Conservation (phyloP, 2,797 vertebrate species). For the Micromesistius poutassou region DNA sequence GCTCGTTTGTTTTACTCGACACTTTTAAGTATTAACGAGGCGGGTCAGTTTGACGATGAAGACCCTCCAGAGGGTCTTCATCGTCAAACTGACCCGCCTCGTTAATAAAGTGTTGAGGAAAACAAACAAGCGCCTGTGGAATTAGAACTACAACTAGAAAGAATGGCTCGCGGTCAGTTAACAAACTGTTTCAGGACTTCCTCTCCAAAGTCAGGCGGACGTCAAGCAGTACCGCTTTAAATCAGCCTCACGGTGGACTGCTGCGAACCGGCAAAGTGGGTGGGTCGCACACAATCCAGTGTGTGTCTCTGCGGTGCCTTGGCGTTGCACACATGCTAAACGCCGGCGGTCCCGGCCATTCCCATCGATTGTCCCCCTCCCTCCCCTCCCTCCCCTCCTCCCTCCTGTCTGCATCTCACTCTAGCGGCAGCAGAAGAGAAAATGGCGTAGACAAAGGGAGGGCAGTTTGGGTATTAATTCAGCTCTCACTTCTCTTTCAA, state of each 20-base stretch:
- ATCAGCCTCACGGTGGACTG: too few species aligned
- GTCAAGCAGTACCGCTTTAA: too few species aligned
- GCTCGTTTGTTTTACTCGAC: too few species aligned
- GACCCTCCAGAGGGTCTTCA: too few species aligned
- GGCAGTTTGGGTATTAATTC: slow-evolving; percentile 65
- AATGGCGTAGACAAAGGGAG: slow-evolving; percentile 69
- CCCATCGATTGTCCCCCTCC: slow-evolving; percentile 44
- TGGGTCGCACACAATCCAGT: neutral
- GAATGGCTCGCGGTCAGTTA: neutral
- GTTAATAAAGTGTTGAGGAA: neutral
- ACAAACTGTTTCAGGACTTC: too few species aligned
- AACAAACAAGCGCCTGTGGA: neutral
- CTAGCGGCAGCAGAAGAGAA: slow-evolving; percentile 59
- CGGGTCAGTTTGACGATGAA: neutral
- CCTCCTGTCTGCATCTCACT: slow-evolving; percentile 45
- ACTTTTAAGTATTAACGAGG: too few species aligned
- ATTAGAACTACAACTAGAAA: neutral
- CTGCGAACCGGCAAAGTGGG: too few species aligned
- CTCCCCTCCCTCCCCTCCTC: neutral
- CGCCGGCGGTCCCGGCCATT: neutral
- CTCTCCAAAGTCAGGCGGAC: neutral
- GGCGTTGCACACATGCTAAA: neutral
- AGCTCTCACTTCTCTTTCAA: slow-evolving; percentile 58
- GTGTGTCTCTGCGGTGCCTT: neutral
- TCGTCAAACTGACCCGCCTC: too few species aligned